Evolutionary conservation across 2,888 invertebrate species (phyloP).

Genomic region (Cetonia aurata): DNA sequence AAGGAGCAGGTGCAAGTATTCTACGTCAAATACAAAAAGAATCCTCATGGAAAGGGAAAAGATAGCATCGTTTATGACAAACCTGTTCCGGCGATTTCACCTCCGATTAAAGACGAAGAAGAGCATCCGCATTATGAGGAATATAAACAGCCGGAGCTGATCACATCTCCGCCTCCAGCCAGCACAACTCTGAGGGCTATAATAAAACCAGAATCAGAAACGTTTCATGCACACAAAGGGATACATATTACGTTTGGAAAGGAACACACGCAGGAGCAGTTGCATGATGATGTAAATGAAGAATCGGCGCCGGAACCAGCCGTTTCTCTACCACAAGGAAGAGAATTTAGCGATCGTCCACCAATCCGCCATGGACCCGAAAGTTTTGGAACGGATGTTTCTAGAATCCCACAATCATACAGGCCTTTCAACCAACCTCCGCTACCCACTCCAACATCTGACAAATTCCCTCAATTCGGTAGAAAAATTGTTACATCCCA

Average conservation of each 20-base stretch:
- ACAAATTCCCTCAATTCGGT: slow-evolving; percentile 44
- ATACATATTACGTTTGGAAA: slow-evolving; percentile 85
- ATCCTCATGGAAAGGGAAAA: slow-evolving; percentile 77
- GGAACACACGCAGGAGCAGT: slow-evolving; percentile 70
- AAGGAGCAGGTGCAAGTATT: slow-evolving; percentile 90
- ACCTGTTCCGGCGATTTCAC: slow-evolving; percentile 83
- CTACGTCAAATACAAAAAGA: slow-evolving; percentile 92
- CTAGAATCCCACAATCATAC: slow-evolving; percentile 68
- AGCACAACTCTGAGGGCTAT: slow-evolving; percentile 87
- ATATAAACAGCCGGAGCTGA: slow-evolving; percentile 51
- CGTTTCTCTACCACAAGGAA: slow-evolving; percentile 67
- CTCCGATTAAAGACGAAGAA: slow-evolving; percentile 68
- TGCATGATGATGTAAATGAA: slow-evolving; percentile 69
- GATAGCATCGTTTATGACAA: slow-evolving; percentile 83
- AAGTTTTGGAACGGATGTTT: slow-evolving; percentile 35
- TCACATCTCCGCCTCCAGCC: slow-evolving; percentile 69
- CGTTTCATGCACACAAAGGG: slow-evolving; percentile 84
- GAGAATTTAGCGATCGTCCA: slow-evolving; percentile 18
- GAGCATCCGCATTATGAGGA: slow-evolving; percentile 69
- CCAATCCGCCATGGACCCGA: slow-evolving; percentile 12
- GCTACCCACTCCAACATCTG: slow-evolving; percentile 58
- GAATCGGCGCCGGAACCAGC: slow-evolving; percentile 77
- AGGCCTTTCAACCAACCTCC: slow-evolving; percentile 69
- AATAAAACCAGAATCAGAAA: slow-evolving; percentile 88
- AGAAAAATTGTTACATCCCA: slow-evolving; percentile 45